Evolutionary conservation across 2,113 vertebrate genomes (phyloP), one percentile per base, ranked within the genome.

Genomic region (Corydoras sp.): DNA sequence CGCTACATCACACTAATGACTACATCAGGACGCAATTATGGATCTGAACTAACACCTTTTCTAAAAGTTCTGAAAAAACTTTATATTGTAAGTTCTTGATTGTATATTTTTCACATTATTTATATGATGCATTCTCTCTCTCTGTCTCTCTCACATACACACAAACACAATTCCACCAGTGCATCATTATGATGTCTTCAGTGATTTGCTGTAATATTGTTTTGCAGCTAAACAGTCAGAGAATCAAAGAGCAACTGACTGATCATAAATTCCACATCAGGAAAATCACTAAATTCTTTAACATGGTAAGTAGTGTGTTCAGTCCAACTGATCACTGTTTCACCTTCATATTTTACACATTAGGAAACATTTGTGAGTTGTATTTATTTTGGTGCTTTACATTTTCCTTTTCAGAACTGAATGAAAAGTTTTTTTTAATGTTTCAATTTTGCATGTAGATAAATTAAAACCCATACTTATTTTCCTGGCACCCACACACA

Each of bases 161-260:
- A 6, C 32, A 35, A 3, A 35, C 32, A 35, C 32, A 35, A n/a
- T n/a, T n/a, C n/a, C n/a, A n/a, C n/a, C 32, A 35, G 32, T 35
- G 32, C 32, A 4, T 3, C 32, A 35, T 35, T 35, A 35, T 35
- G 6, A 35, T 35, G 32, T 35, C 32, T 35, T 3, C 32, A 35
- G 32, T 35, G 32, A 35, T 35, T 35, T 35, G 32, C 32, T 35
- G 32, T 35, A 35, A 5, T 54, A 3, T n/a, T 61, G 50, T 58
- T 3, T 3, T 60, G 14, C 72, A 74, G 72, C 43, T 74, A 12
- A 74, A 68, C 14, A 68, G 58, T 15, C 64, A 61, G 58, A 67
- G 72, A 67, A 12, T 11, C 10, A 9, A 1, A 4, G 32, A 35
- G 32, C 11, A 11, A 9, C 12, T 74, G 58, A 43, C n/a, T 13